Evolutionary conservation across 2,888 invertebrate species (phyloP).

Genomic region (Zhuqinia jingwanae): DNA sequence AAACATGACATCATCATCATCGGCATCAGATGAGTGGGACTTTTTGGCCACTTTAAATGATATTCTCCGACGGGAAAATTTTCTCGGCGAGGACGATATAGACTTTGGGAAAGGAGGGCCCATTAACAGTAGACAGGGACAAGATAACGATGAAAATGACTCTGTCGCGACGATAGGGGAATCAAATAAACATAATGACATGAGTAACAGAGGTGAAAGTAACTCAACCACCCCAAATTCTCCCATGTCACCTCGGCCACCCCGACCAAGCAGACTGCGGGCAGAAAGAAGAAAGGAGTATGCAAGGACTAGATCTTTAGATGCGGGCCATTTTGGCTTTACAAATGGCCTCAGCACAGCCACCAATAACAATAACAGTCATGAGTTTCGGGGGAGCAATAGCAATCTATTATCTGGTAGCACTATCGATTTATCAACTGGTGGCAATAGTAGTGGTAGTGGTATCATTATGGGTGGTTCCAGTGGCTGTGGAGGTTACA

Average conservation of each 20-base stretch:
- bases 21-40: conserved; percentile 78
- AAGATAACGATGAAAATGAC: not conserved
- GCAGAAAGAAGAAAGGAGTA: conserved; percentile 74
- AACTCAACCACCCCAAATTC: conserved; percentile 24
- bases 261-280: conserved; percentile 73
- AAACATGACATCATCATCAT: conserved; percentile 28
- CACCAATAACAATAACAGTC: conserved; percentile 41
- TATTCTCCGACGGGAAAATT: conserved; percentile 77
- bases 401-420: conserved; percentile 57
- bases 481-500: conserved; percentile 19
- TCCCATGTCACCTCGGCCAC: conserved; percentile 76
- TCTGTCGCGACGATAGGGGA: not conserved
- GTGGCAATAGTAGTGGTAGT: not conserved
- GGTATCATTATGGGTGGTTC: not conserved
- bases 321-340: conserved; percentile 66
- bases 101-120: conserved; percentile 38
- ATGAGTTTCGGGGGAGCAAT: conserved; percentile 62
- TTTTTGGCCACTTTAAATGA: conserved; percentile 77
- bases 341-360: conserved; percentile 40
- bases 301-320: conserved; percentile 76
- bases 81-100: conserved; percentile 73
- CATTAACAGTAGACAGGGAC: not conserved
- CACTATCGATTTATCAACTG: conserved; percentile 58
- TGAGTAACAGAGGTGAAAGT: not conserved
- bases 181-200: conserved; percentile 8